Evolutionary conservation across 37 sponge, comb jelly and placozoan genomes (phyloP).

Genomic region (Axinella damicornis): DNA sequence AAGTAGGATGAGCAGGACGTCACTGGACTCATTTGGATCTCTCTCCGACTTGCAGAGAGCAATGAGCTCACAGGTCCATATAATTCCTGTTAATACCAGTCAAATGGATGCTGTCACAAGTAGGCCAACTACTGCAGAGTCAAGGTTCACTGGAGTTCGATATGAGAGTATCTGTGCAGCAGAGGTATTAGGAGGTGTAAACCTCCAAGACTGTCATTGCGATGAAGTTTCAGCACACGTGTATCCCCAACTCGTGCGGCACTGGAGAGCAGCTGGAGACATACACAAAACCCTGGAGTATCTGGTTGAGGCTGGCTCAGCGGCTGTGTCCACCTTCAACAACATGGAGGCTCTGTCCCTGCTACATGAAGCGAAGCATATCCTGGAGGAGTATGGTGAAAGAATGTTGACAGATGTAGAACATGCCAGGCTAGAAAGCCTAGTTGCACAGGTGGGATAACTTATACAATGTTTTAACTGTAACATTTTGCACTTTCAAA

Average conservation of each 20-base stretch:
- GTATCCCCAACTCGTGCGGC: slow-evolving; percentile 91
- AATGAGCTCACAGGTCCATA: neutral
- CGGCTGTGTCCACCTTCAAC: slow-evolving; percentile 69
- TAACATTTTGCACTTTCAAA: too few relatives aligned
- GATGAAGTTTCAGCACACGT: slow-evolving; percentile 79
- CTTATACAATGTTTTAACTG: too few relatives aligned
- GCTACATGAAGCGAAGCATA: slow-evolving; percentile 67
- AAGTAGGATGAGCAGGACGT: neutral
- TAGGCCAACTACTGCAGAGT: neutral
- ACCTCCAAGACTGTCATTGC: slow-evolving; percentile 82
- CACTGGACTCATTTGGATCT: slow-evolving; percentile 5
- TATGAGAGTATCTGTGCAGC: slow-evolving; percentile 12
- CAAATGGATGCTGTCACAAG: neutral
- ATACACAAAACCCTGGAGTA: slow-evolving; percentile 66
- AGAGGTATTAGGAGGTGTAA: neutral
- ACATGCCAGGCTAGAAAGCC: slow-evolving; percentile 50
- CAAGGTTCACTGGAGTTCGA: neutral
- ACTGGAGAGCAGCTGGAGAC: slow-evolving; percentile 83
- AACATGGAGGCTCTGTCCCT: slow-evolving; percentile 84
- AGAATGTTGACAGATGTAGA: slow-evolving; percentile 29
- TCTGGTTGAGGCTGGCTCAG: slow-evolving; percentile 77
- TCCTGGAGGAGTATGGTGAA: slow-evolving; percentile 3
- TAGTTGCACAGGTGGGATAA: slow-evolving; percentile 64
- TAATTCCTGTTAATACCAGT: neutral
- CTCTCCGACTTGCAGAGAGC: too few relatives aligned